Evolutionary conservation across 2,797 vertebrate species (phyloP), one percentile per base, ranked within the genome.

Genomic region (Coregonus ussuriensis): DNA sequence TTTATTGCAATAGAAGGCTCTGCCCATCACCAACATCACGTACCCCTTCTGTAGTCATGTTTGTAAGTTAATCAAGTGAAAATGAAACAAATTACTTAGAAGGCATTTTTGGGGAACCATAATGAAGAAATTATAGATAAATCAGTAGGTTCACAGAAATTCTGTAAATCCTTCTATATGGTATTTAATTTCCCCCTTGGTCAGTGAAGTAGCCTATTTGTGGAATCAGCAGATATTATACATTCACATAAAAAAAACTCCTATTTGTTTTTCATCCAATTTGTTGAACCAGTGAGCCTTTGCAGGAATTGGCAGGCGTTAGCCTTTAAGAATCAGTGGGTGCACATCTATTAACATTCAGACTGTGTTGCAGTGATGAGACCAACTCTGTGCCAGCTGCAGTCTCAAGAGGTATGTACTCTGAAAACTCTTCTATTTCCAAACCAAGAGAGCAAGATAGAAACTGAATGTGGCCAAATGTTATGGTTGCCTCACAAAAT

Each of bases 321-420:
- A 62, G 79, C 82, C 81, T 73, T 81, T 80, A 76, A 87, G 79
- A 80, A 83, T 77, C 85, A 83, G 87, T 82, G 85, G 86, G 86
- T 85, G 79, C 79, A 82, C 72, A 87, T 87, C 86, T 88, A 88
- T 94, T 93, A 91, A 91, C 82, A 92, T 94, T 89, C 91, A 84
- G 79, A 74, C 81, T 78, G 91, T 75, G 89, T 85, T 79, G 79
- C 89, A 83, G 83, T 66, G 86, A 87, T 88, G 89, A 86, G 87
- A 84, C 85, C 86, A 81, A 84, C 83, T 81, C 77, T 75, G 79
- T 83, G 84, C 84, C 86, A 90, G 84, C 85, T 91, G 89, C 85
- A 88, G 87, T 80, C 87, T 89, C 84, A 52, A 76, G 77, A 85
- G 82, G 59, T 82, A 77, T 1, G 54, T 72, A 35, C 79, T 78